These are phyloP conservation scores for Lepisosteus oculatus DNA, from an alignment of 2,113 vertebrate species.

Conservation along the genomic window DNA sequence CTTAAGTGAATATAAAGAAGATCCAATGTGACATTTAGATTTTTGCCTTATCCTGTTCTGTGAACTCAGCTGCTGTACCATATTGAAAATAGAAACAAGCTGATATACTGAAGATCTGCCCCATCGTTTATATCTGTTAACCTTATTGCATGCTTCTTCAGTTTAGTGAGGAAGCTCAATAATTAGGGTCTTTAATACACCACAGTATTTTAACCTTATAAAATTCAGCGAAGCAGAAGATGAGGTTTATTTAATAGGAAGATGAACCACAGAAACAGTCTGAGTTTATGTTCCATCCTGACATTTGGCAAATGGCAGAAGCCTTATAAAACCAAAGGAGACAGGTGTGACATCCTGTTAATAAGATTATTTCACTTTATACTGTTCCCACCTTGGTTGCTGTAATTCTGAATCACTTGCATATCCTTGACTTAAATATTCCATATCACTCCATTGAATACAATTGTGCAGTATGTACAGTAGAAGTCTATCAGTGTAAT, in stretches of 20 bases:
- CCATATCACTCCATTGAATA: too few species aligned
- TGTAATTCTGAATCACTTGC: not conserved
- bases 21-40: conserved; percentile 4
- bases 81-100: not conserved
- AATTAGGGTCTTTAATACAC: not conserved
- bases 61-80: not conserved
- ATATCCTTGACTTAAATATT: too few species aligned
- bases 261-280: not conserved
- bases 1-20: not conserved
- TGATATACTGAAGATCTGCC: not conserved
- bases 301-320: conserved; percentile 3
- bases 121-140: not conserved
- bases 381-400: not conserved
- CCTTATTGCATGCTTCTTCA: not conserved
- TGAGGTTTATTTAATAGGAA: not conserved
- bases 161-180: not conserved
- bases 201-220: not conserved
- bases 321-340: not conserved
- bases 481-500: too few species aligned
- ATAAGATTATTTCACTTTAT: conserved; percentile 1
- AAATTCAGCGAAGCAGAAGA: not conserved
- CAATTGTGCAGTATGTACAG: too few species aligned
- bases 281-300: not conserved
- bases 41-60: not conserved
- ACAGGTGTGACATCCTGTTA: not conserved